A percentile compares a stretch with the other conserved stretches of the same genome.
Conservation (phyloP, 2,888 invertebrate genomes). For the Zelleria hepariella region DNA sequence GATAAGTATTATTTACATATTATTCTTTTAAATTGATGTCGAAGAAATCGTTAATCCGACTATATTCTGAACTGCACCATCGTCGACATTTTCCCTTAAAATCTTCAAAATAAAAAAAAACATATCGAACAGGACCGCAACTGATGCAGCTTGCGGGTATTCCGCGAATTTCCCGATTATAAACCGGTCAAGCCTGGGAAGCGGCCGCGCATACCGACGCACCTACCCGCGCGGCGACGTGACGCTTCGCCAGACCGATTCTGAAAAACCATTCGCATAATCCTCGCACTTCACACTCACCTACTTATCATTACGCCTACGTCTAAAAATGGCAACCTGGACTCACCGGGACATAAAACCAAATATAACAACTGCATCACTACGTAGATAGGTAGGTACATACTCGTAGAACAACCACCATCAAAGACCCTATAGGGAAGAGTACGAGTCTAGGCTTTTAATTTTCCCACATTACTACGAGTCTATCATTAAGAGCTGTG, state of each 20-base stretch:
- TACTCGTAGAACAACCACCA: not conserved
- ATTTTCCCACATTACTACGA: not conserved
- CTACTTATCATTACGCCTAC: not conserved
- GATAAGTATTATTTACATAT: too few relatives aligned
- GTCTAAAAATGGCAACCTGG: not conserved
- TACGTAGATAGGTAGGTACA: too few relatives aligned
- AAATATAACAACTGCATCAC: not conserved
- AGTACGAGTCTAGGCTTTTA: not conserved
- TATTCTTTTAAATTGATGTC: too few relatives aligned
- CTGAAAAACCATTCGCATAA: constrained; percentile 23
- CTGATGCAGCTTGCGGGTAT: constrained; percentile 13
- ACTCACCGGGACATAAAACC: not conserved
- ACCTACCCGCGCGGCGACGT: constrained; percentile 28
- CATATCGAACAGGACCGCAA: not conserved
- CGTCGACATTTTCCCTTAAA: not conserved
- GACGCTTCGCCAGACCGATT: constrained; percentile 34
- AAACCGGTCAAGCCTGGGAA: constrained; percentile 43
- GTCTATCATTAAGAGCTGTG: not conserved
- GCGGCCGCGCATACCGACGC: constrained; percentile 18
- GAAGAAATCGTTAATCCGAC: not conserved
- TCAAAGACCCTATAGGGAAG: not conserved
- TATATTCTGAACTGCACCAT: not conserved
- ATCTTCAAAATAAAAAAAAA: not conserved
- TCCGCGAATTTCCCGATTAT: constrained; percentile 57
- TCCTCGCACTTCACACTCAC: not conserved